Percentiles rank a stretch among this genome's conserved stretches.
Evolutionary conservation across 2,888 invertebrate genomes (phyloP).

Genomic region (Pelosia muscerda): DNA sequence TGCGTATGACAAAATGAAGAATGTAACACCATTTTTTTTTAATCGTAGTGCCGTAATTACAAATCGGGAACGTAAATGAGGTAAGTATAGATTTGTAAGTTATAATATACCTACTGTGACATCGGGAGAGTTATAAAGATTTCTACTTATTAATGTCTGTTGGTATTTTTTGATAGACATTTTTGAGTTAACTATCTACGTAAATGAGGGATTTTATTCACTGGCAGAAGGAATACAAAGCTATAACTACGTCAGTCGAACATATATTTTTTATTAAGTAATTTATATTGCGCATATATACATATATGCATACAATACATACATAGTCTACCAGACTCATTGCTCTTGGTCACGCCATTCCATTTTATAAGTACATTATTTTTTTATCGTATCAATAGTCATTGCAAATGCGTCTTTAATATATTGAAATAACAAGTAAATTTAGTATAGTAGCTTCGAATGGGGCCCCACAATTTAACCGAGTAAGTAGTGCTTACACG

Average conservation of each 20-base stretch:
- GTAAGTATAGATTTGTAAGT: too few relatives aligned
- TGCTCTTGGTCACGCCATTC: not conserved
- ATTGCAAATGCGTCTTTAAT: not conserved
- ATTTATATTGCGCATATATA: not conserved
- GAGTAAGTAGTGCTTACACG: slow-evolving; percentile 28
- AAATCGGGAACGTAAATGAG: not conserved
- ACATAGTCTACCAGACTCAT: not conserved
- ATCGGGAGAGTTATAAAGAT: too few relatives aligned
- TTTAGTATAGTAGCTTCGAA: not conserved
- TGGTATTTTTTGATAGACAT: too few relatives aligned
- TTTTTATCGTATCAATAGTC: not conserved
- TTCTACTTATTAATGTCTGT: too few relatives aligned
- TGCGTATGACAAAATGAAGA: slow-evolving; percentile 27
- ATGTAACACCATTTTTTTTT: not conserved
- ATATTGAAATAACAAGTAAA: not conserved
- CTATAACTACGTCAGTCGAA: not conserved
- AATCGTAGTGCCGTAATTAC: not conserved
- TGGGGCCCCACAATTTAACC: slow-evolving; percentile 20
- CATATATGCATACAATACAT: not conserved
- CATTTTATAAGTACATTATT: not conserved
- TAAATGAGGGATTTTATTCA: too few relatives aligned
- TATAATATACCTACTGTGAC: too few relatives aligned
- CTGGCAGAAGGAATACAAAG: not conserved
- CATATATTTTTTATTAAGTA: not conserved
- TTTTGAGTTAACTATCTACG: too few relatives aligned